Evolutionary conservation across 1,140 invertebrate genomes (phyloP), one percentile per base, ranked within the genome.

Genomic region (Zaprionus lachaisei): DNA sequence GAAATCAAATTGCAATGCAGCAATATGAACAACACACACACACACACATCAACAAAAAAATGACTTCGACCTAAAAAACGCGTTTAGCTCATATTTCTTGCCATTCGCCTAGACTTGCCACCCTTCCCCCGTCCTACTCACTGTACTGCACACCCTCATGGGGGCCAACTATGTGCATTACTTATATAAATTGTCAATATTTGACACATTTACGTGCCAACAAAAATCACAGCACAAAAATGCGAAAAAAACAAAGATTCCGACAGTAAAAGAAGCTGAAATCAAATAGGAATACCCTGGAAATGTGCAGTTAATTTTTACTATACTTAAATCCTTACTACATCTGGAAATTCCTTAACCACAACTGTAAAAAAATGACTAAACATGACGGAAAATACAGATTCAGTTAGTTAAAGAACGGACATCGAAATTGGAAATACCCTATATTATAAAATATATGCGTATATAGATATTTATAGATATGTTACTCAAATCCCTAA

Each of bases 171-270:
- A 84, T 89, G 84, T 84, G 84, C 64, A 89, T 84, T 81, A 76
- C 68, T 83, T 73, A 81, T 84, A 84, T 81, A 89, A 89, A 89
- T 84, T 89, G 84, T 89, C 84, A 89, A 89, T 89, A 89, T 89
- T 79, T 89, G 84, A 89, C 84, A 89, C 81, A 89, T 89, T 79
- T 89, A 79, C 84, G 75, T 84, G 84, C 71, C 72, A 75, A 77
- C 44, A 71, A 80, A 68, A 67, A 64, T 68, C 69, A 51, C 34
- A 49, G 63, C 37, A 70, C 41, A 65, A 56, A 77, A 38, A 56
- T 31, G 15, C 44, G 79, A 61, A 44, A 77, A 63, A 75, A 74
- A 62, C 7, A 24, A 64, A 22, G 66, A 63, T 66, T 70, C 60
- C 28, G 58, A 73, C 28, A 56, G 14, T 51, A 80, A 51, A 51